Base-by-base conservation (phyloP, 1,140 invertebrate genomes). In the Samia ricini region DNA sequence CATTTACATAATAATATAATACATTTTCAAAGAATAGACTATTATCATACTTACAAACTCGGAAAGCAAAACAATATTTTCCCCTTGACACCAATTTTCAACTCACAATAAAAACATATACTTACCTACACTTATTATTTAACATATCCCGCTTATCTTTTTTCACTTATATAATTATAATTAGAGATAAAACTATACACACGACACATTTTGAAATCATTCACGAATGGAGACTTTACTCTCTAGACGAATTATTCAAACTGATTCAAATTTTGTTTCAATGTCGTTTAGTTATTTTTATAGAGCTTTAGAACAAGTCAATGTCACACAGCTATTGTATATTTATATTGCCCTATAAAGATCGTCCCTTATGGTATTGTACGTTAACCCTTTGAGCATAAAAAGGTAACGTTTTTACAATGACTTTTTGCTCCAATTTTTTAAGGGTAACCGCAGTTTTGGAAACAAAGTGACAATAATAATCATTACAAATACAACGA, bases 391-490 rank as follows among this genome's bases (percentile, higher is more conserved):
- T 82, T 86, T 78, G 21, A 23, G 18, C 52, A 54, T 63, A 59
- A 74, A 73, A 78, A 74, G 68, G 64, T 59, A 63, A 58, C 59
- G 68, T 76, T 79, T 72, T 75, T 78, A 69, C 66, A 75, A 68
- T 60, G 49, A 26, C 65, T 88, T 89, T 85, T 87, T 89, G 83
- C 84, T 85, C 79, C 64, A 84, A 29, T 87, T 89, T n/a, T 88
- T 87, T 82, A 73, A 69, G 60, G 56, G 64, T 69, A 56, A 85
- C 86, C 86, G 74, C 86, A 89, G 78, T 81, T 78, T n/a, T 79
- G 63, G 76, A 81, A 86, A 89, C 81, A 89, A 79, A 72, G 76
- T 76, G 68, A 61, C 62, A 70, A 65, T 78, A 73, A 74, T 86
- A 76, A 81, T 74, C 58, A 65, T 59, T 42, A 42, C 33, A 42